Base-by-base conservation (phyloP, 2,888 invertebrate genomes). In the Cremastobaeus sp. region DNA sequence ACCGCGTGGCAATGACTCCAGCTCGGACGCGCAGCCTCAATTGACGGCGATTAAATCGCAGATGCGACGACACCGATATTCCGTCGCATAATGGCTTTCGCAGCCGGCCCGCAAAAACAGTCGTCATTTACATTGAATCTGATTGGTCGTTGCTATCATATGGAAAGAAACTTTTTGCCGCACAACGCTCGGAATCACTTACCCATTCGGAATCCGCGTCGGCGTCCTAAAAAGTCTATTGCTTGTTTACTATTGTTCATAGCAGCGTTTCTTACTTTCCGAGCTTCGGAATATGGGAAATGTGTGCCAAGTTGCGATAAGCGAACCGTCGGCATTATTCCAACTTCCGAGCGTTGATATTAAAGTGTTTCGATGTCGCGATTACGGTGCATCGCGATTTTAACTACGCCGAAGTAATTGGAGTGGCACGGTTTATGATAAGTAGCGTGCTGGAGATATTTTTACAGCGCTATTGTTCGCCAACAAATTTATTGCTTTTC, bases 161-260 rank as follows among this genome's bases (percentile, higher is more conserved):
- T n/a, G n/a, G n/a, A n/a, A n/a, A n/a, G n/a, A n/a, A n/a, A n/a
- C n/a, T 41, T 62, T 41, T 66, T 30, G 21, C 39, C 8, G n/a
- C n/a, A n/a, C n/a, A n/a, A n/a, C 21, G 37, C 14, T 32, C 12
- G 25, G 55, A 34, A 70, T 48, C 62, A 48, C 48, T 64, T 35
- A 50, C 39, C 43, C 47, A 47, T 64, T 57, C 50, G 25, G 55
- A 54, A 45, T 25, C 35, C 43, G 11, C 35, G 6, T 64, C 41
- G 30, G 50, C 48, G 21, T 14, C 20, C 11, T 5, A 64, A 59
- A 43, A 64, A 57, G 28, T 55, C 39, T 70, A 41, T 64, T 45
- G 52, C 64, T 64, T 45, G 59, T 57, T 64, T 32, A 25, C 48
- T 57, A 71, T 71, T 71, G 41, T 64, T 64, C 45, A 47, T 32